These are phyloP conservation scores for Anguilla pacifica DNA, from an alignment of 2,797 vertebrate genomes.

Conservation along the genomic window DNA sequence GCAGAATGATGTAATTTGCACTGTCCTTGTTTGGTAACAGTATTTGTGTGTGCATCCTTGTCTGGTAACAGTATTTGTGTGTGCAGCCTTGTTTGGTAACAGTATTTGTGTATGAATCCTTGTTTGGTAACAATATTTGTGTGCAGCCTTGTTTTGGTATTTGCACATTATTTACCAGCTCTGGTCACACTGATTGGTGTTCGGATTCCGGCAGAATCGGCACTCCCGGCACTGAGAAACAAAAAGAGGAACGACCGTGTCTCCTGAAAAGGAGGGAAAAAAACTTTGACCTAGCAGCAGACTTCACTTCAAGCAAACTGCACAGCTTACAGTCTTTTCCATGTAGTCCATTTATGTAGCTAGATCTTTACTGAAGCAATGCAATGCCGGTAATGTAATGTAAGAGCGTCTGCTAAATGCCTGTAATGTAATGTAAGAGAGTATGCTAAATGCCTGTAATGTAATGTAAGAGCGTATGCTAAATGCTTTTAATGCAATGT, in stretches of 20 bases:
- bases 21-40: no score
- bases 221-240: constrained; percentile 88
- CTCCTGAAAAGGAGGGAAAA: constrained; percentile 70
- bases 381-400: neutral
- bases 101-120: no score
- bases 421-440: neutral
- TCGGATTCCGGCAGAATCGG: constrained; percentile 87
- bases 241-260: constrained; percentile 88
- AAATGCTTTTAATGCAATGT: no score
- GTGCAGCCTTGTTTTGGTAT: neutral
- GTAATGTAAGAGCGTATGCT: neutral
- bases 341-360: neutral
- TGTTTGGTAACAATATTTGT: neutral
- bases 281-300: neutral
- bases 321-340: neutral
- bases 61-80: no score
- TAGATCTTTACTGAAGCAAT: neutral
- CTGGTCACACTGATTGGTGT: constrained; percentile 86
- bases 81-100: no score
- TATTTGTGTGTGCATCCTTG: no score
- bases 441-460: no score
- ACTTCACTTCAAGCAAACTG: neutral
- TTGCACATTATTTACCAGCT: constrained; percentile 75
- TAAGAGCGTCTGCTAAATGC: neutral
- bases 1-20: neutral